Base-by-base conservation (phyloP, 1,140 invertebrate species). In the Bilobella aurantiaca region DNA sequence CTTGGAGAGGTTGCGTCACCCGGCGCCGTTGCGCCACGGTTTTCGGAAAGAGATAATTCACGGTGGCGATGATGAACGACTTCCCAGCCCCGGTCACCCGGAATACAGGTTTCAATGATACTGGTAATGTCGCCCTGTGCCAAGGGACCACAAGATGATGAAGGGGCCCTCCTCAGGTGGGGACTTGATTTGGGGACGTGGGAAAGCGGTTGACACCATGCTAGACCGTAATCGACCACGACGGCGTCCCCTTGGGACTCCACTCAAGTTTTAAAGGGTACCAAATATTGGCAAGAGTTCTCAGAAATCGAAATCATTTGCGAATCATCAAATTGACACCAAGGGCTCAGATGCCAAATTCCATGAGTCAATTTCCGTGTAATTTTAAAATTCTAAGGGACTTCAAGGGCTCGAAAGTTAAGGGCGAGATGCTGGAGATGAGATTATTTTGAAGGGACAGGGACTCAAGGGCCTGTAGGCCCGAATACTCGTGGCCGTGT, bases 401-500 rank as follows among this genome's bases (percentile, higher is more conserved):
- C 64, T 81, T 83, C 23, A 94, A 77, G 5, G 86, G 85, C 23
- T 86, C 74, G 65, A 96, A 85, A 1, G 90, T 91, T 73, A 84
- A 81, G 76, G 93, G 91, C 32, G 84, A 84, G 69, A 96, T 88
- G 74, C 82, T 82, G 16, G 81, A 80, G 53, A 96, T 85, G 37
- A 84, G 76, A 79, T 96, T 96, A 74, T 92, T 90, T 73, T 93
- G 89, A 68, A 96, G 78, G 76, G 92, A 90, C 0, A 96, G 81
- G 76, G 93, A 89, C 71, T 86, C 83, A 64, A 95, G 76, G 66
- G 87, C 85, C 2, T 83, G 82, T 23, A 96, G 77, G 75, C 89
- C 86, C 73, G 91, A 89, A 75, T 95, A 94, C 78, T 95, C 92
- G 76, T 86, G 93, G 16, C 91, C 91, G 69, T 89, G 86, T 8